phyloP scores from a whole-genome alignment of 1,140 invertebrate genomes.

The Drosophila punjabiensis region DNA sequence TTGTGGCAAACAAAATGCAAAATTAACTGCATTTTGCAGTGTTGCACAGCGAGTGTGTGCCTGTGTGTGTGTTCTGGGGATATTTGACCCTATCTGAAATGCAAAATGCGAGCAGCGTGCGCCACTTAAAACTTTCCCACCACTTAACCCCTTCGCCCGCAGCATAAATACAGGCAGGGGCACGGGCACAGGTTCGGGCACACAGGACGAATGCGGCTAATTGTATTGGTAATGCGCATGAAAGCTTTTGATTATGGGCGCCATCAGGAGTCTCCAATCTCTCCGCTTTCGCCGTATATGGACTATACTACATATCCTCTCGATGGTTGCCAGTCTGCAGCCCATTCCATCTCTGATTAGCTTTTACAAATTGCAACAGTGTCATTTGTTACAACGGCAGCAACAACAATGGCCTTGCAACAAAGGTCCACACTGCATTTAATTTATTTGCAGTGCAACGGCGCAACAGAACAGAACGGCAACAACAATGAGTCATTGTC shows the following conservation, averaged over 20 bases:
- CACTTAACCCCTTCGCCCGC: conserved; percentile 1
- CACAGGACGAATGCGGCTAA: conserved; percentile 62
- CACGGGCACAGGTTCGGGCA: neutral
- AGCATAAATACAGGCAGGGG: neutral
- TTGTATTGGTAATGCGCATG: conserved; percentile 76
- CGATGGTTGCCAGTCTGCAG: conserved; percentile 6
- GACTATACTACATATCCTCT: conserved; percentile 6
- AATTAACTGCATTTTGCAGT: conserved; percentile 69
- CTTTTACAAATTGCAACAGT: conserved; percentile 75
- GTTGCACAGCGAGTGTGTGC: conserved; percentile 11
- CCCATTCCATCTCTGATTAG: conserved; percentile 68
- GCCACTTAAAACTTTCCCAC: conserved; percentile 59
- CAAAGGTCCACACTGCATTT: conserved; percentile 61
- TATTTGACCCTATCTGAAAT: conserved; percentile 50
- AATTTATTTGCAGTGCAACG: conserved; percentile 69
- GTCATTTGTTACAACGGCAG: conserved; percentile 68
- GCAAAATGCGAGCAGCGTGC: conserved; percentile 58
- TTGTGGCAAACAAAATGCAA: conserved; percentile 72
- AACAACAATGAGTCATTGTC: conserved; percentile 59
- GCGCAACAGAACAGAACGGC: conserved; percentile 32
- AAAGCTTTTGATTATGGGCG: conserved; percentile 73
- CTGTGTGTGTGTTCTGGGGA: conserved; percentile 28
- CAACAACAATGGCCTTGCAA: conserved; percentile 24
- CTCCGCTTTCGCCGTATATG: conserved; percentile 1
- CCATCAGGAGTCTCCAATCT: conserved; percentile 38